These are phyloP conservation scores for Schizotus pectinicornis DNA, from an alignment of 2,888 invertebrate species.

Conservation along the genomic window DNA sequence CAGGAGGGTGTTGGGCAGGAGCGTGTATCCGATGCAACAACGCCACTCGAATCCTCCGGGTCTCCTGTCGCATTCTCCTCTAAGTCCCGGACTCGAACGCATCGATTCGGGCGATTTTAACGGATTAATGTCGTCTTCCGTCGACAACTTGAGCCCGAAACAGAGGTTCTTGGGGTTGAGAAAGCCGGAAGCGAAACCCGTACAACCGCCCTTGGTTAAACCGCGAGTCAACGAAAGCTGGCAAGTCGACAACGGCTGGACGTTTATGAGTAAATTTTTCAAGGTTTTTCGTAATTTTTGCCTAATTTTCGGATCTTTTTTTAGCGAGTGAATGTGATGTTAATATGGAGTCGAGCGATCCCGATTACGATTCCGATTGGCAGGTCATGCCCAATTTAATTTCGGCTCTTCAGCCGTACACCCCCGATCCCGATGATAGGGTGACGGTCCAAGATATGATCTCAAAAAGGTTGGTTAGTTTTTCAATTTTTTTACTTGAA, in stretches of 20 bases:
- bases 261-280: slow-evolving; percentile 75
- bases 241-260: slow-evolving; percentile 91
- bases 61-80: slow-evolving; percentile 49
- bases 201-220: slow-evolving; percentile 72
- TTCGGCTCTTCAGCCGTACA: slow-evolving; percentile 56
- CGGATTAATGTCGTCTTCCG: slow-evolving; percentile 34
- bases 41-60: slow-evolving; percentile 61
- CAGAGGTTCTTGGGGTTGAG: slow-evolving; percentile 47
- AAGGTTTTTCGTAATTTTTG: too few species aligned
- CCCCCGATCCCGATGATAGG: slow-evolving; percentile 64
- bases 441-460: slow-evolving; percentile 81
- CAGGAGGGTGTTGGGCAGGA: slow-evolving; percentile 41
- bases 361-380: slow-evolving; percentile 64
- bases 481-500: slow-evolving; percentile 9
- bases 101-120: slow-evolving; percentile 56
- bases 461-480: slow-evolving; percentile 71
- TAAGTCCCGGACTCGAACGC: slow-evolving; percentile 54
- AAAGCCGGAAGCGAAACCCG: slow-evolving; percentile 72
- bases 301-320: slow-evolving; percentile 53
- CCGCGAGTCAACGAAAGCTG: slow-evolving; percentile 66
- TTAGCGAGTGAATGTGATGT: slow-evolving; percentile 63
- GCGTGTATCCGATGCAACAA: slow-evolving; percentile 51
- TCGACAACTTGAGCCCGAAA: slow-evolving; percentile 61
- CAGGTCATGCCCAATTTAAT: slow-evolving; percentile 57
- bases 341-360: slow-evolving; percentile 59